These are phyloP conservation scores for Oceanites oceanicus DNA, from an alignment of 2,113 vertebrate species.

Conservation along the genomic window DNA sequence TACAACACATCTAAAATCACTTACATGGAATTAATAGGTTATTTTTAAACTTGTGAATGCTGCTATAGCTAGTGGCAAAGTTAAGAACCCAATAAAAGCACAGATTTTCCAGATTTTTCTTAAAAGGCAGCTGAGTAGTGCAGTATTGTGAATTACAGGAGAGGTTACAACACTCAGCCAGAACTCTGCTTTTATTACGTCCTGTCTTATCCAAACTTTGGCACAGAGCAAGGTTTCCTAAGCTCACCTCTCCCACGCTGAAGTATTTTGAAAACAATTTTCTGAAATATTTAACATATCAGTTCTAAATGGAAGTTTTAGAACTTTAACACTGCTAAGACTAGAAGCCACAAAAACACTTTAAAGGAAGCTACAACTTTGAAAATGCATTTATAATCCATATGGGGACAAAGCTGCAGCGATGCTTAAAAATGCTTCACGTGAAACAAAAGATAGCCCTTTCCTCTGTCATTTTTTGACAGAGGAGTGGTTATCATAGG, in stretches of 20 bases:
- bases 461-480: background rate
- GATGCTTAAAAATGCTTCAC: background rate
- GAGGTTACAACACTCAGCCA: slow-evolving; percentile 16
- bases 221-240: background rate
- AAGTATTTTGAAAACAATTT: slow-evolving; percentile 14
- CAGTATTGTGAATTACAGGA: background rate
- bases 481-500: background rate
- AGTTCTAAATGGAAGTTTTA: background rate
- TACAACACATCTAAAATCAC: slow-evolving; percentile 17
- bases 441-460: background rate
- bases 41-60: slow-evolving; percentile 26
- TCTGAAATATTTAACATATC: background rate
- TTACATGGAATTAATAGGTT: slow-evolving; percentile 22
- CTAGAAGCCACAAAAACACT: background rate
- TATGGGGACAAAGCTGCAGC: background rate
- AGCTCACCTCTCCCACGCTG: slow-evolving; percentile 23
- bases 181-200: background rate
- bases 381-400: background rate
- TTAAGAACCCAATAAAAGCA: slow-evolving; percentile 10
- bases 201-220: background rate
- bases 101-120: slow-evolving; percentile 23
- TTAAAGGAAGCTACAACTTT: background rate
- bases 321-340: background rate
- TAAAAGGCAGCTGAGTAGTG: background rate
- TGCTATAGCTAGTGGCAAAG: slow-evolving; percentile 5